Evolutionary conservation across 1,140 invertebrate genomes (phyloP), one percentile per base, ranked within the genome.

Genomic region (Eriosoma lanigerum): DNA sequence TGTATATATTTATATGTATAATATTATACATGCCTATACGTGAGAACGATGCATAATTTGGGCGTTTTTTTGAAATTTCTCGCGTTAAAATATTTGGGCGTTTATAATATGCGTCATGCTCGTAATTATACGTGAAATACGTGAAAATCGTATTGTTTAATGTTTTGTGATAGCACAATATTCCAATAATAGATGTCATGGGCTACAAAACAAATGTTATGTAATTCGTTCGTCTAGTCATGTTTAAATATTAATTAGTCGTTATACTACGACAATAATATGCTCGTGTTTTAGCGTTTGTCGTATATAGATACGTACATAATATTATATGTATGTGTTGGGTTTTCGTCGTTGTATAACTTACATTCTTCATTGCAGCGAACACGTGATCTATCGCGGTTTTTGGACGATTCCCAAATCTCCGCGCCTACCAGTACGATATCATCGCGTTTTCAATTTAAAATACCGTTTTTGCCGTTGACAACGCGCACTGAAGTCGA

Each of bases 391-490:
- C 24, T 50, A 26, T 50, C n/a, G 15, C 15, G 66, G 3, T 50
- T 70, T 70, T 70, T 70, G 66, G 66, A 70, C 24, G 21, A 50
- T 70, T 70, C 44, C 46, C 66, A 70, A 70, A 29, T 70, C 32
- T 38, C 32, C 8, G 32, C 3, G 3, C 3, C 32, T 38, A 38
- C 24, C 24, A 13, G 56, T 15, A n/a, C 56, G 46, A 26, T 38
- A 38, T 8, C 32, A 38, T 68, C 24, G 24, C 24, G 66, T 70
- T 0, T 48, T 19, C 15, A 12, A 46, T 68, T 68, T 68, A 68
- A 17, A n/a, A 66, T 32, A 32, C 24, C 19, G 3, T 29, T 13
- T 5, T 44, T n/a, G 19, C 44, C 60, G 19, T 50, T 48, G 21
- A 70, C 46, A 50, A 70, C 17, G 8, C 32, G 32, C 32, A 70